Percentiles rank a stretch among this genome's conserved stretches.
Evolutionary conservation across 2,888 invertebrate species (phyloP).

Genomic region (Boloria euphrosyne): DNA sequence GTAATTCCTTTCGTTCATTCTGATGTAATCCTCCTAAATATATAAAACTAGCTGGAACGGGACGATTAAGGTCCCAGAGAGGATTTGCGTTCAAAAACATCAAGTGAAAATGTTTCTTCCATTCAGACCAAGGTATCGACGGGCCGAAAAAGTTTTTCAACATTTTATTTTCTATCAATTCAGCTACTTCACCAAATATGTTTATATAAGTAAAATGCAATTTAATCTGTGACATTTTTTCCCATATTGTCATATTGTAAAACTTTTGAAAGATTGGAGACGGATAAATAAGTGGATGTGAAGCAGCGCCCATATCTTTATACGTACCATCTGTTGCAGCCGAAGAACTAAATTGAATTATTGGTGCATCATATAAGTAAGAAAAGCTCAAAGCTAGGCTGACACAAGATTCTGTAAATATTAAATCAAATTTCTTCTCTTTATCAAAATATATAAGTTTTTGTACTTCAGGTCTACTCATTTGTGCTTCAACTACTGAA

Average conservation of each 20-base stretch:
- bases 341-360: constrained; percentile 56
- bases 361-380: constrained; percentile 53
- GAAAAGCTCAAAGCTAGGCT: constrained; percentile 47
- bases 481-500: no score
- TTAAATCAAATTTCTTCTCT: constrained; percentile 49
- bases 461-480: no score
- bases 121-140: constrained; percentile 40
- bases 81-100: constrained; percentile 51
- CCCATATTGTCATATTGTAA: constrained; percentile 43
- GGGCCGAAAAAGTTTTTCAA: constrained; percentile 41
- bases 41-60: constrained; percentile 47
- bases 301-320: constrained; percentile 46
- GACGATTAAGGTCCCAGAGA: constrained; percentile 48
- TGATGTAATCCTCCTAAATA: constrained; percentile 50
- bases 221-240: constrained; percentile 40
- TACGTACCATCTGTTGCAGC: constrained; percentile 42
- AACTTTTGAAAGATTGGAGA: constrained; percentile 35
- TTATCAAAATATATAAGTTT: no score
- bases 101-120: constrained; percentile 49
- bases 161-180: constrained; percentile 37
- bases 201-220: constrained; percentile 26
- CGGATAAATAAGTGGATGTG: constrained; percentile 50
- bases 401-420: constrained; percentile 51
- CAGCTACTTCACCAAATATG: constrained; percentile 30
- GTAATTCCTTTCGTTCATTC: constrained; percentile 47